These are phyloP conservation scores for Neotoxoptera formosana DNA, from an alignment of 1,140 invertebrate species.

Conservation along the genomic window DNA sequence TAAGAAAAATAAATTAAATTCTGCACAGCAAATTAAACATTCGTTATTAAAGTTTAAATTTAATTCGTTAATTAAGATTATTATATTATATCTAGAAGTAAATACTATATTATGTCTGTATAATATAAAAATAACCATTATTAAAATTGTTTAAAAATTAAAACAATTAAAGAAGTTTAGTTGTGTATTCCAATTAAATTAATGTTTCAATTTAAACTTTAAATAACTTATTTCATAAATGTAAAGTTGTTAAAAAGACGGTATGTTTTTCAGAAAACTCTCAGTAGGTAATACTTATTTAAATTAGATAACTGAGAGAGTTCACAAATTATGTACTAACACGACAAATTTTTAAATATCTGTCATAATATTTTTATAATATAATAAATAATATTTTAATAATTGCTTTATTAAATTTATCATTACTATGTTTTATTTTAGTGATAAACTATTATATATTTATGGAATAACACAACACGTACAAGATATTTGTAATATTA, in stretches of 20 bases:
- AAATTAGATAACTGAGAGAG: background rate
- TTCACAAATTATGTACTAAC: background rate
- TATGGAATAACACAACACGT: background rate
- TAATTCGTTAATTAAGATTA: background rate
- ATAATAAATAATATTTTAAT: background rate
- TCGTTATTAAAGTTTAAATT: background rate
- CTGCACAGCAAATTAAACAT: background rate
- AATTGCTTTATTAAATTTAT: background rate
- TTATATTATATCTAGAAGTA: background rate
- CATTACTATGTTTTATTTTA: background rate
- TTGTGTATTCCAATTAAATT: background rate
- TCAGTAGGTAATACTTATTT: background rate
- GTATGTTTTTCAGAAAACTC: background rate
- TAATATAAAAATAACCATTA: background rate
- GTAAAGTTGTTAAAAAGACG: background rate
- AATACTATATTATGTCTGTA: background rate
- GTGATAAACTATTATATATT: background rate
- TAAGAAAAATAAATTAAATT: background rate
- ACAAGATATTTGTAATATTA: too few relatives aligned
- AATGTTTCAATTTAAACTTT: conserved; percentile 3
- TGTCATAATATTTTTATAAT: too few relatives aligned
- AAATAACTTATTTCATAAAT: background rate
- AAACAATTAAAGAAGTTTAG: background rate
- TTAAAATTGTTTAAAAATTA: background rate
- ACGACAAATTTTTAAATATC: too few relatives aligned